phyloP scores from a whole-genome alignment of 2,797 vertebrate species.

The Ataeniobius toweri region DNA sequence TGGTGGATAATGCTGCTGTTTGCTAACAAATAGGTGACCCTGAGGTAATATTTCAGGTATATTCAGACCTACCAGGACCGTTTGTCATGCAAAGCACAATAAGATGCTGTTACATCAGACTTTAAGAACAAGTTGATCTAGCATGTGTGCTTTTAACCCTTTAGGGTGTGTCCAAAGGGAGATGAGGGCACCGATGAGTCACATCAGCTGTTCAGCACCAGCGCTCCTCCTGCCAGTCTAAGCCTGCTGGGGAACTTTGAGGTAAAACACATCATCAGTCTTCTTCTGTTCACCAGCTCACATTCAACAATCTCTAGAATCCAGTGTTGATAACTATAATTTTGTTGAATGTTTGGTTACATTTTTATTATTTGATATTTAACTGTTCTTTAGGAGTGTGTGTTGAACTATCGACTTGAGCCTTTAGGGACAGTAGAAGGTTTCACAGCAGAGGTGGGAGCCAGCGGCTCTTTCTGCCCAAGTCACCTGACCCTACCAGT shows the following conservation, averaged over 20 bases:
- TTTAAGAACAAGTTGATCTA: slow-evolving; percentile 31
- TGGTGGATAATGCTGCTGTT: slow-evolving; percentile 4
- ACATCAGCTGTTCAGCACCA: slow-evolving; percentile 91
- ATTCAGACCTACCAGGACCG: not conserved
- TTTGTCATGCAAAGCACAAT: slow-evolving; percentile 6
- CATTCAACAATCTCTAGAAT: not conserved
- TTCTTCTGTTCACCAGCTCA: not conserved
- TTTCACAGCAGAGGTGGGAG: slow-evolving; percentile 96
- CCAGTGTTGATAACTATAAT: not conserved
- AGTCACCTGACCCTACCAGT: slow-evolving; percentile 97
- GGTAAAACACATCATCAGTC: slow-evolving; percentile 76
- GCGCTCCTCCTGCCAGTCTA: slow-evolving; percentile 93
- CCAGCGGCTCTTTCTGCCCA: slow-evolving; percentile 96
- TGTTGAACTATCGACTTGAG: slow-evolving; percentile 96
- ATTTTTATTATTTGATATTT: not conserved
- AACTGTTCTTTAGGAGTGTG: slow-evolving; percentile 86
- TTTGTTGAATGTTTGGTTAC: not conserved
- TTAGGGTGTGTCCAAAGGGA: slow-evolving; percentile 87
- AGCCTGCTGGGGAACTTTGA: slow-evolving; percentile 99
- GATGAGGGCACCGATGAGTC: slow-evolving; percentile 83
- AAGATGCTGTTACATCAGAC: not conserved
- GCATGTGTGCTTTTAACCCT: slow-evolving; percentile 42
- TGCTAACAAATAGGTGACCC: not conserved
- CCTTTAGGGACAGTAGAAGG: slow-evolving; percentile 91
- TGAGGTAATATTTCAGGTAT: not conserved